Evolutionary conservation across 2,888 invertebrate genomes (phyloP), one percentile per base, ranked within the genome.

Genomic region (Leucophora obtusa): DNA sequence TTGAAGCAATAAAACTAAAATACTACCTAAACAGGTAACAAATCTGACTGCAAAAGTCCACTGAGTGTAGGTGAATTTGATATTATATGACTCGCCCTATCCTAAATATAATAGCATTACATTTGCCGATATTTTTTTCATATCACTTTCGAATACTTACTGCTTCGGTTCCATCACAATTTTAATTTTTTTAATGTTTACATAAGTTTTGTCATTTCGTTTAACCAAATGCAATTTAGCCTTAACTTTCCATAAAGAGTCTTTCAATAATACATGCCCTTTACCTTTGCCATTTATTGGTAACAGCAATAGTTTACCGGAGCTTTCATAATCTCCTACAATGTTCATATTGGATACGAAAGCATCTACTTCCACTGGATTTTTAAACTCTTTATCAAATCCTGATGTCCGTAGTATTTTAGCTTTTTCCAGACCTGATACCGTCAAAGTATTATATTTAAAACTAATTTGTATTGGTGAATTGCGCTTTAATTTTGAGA

Each of bases 291-390:
- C 91, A 24, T 86, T 85, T 38, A 91, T 86, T 4, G 90, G 89
- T 53, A 91, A 82, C 5, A 91, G 79, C 15, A 91, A 79, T 8
- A 91, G 84, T 62, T 87, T 87, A 11, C 91, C 91, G 35, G 84
- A 83, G 18, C 88, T 85, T 15, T 84, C 87, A 82, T 91, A 91
- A n/a, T 83, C 69, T 0, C 89, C 89, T 4, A 75, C 56, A 4
- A 89, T 56, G 7, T 17, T 68, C 5, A 88, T 10, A 24, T 75
- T 35, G 2, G 87, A 87, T 17, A 84, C 60, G 8, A 65, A 17
- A 5, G 70, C 74, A 17, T 85, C 81, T 0, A 85, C 47, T 78
- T 86, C 85, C 21, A 84, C 82, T 81, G 85, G 85, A 2, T 83
- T 84, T 8, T 53, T 77, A 0, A 84, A 79, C 51, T 87, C 84